Percentiles rank a stretch among this genome's conserved stretches.
Conservation (phyloP, 2,113 vertebrate genomes). For the Bubo blakistoni region DNA sequence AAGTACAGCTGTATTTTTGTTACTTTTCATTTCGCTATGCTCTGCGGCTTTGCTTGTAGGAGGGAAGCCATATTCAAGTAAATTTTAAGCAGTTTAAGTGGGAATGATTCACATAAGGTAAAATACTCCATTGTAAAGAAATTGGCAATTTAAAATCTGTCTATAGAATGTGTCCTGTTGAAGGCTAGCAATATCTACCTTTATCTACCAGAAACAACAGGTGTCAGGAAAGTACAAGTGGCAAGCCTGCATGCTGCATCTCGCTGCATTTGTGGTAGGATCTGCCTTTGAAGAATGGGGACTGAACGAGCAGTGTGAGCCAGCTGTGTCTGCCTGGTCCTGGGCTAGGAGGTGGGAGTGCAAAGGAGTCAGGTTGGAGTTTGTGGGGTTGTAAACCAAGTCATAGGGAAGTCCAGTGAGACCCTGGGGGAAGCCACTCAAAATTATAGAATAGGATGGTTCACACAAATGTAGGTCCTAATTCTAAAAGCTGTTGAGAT, state of each 20-base stretch:
- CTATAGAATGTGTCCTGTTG: neutral
- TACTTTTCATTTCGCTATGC: neutral
- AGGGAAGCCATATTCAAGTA: accelerated
- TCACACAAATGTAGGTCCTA: neutral
- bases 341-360: neutral
- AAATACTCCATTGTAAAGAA: neutral
- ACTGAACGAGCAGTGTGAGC: neutral
- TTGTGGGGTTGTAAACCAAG: neutral
- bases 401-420: neutral
- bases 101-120: neutral
- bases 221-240: accelerated
- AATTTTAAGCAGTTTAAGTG: neutral
- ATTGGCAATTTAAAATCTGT: accelerated
- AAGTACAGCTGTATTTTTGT: accelerated
- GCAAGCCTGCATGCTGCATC: neutral
- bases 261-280: accelerated
- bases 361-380: neutral
- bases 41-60: accelerated
- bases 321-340: accelerated
- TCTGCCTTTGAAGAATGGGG: neutral
- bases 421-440: accelerated
- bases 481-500: neutral
- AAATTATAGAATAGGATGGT: neutral
- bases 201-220: neutral
- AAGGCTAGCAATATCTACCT: accelerated